phyloP scores from a whole-genome alignment of 2,888 invertebrate genomes.

The Nycteola revayana region DNA sequence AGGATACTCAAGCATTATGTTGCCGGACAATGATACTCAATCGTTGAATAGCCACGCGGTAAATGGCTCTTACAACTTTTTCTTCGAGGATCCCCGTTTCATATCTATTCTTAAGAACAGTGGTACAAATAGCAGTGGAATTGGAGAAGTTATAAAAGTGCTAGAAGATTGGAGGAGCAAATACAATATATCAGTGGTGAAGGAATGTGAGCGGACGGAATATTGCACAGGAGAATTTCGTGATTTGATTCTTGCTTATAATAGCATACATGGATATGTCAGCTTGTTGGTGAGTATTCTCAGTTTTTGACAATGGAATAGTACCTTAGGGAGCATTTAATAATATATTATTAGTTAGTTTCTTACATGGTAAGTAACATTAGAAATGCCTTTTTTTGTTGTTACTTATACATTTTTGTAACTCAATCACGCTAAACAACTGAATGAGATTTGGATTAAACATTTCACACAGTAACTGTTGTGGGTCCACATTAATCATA shows the following conservation, averaged over 20 bases:
- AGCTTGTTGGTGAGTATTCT: conserved; percentile 86
- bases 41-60: conserved; percentile 25
- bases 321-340: no score
- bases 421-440: no score
- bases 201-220: conserved; percentile 62
- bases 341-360: no score
- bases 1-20: conserved; percentile 47
- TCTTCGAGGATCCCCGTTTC: conserved; percentile 59
- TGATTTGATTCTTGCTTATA: conserved; percentile 84
- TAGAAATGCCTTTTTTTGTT: no score
- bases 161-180: conserved; percentile 60
- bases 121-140: conserved; percentile 52
- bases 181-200: conserved; percentile 63
- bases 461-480: no score
- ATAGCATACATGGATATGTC: conserved; percentile 90
- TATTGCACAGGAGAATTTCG: conserved; percentile 84
- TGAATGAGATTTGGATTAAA: no score
- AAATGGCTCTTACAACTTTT: conserved; percentile 49
- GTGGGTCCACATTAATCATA: no score
- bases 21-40: conserved; percentile 56
- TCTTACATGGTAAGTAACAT: no score
- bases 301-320: no score
- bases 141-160: conserved; percentile 60
- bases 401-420: no score
- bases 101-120: conserved; percentile 56